Evolutionary conservation across 1,140 invertebrate species (phyloP), one percentile per base, ranked within the genome.

Genomic region (Zaprionus gabonicus): DNA sequence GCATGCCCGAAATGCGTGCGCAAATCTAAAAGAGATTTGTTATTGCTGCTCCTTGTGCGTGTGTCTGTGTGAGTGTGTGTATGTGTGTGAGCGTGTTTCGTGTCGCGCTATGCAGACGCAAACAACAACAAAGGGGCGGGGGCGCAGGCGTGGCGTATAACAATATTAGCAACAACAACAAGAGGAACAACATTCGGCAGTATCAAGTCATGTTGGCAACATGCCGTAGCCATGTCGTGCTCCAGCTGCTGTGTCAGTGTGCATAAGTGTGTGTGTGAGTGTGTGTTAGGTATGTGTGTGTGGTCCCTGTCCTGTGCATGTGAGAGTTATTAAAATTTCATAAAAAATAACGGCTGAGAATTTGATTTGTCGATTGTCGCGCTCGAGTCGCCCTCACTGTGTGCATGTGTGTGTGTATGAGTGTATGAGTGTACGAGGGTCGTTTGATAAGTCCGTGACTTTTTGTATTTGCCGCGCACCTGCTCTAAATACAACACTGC

Each of bases 21-120:
- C 76, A 90, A 88, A 88, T 88, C 81, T 82, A 85, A 90, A 88
- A 88, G 75, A 82, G 85, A 88, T 88, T 88, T 90, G 85, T 84
- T 84, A 84, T 84, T 88, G 70, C 78, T 67, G 81, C 60, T 70
- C 41, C 41, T 2, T n/a, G 4, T 41, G 15, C 38, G 38, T 41
- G 15, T 44, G n/a, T 9, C 15, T 17, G 38, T 15, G 4, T 36
- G 10, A 12, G 38, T 15, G 38, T 15, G 15, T 41, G 38, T 15
- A 13, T 38, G 13, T 41, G 38, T 36, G 71, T 44, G 58, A 55
- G 64, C 80, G 71, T 81, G 71, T 80, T 46, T 75, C 70, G 51
- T 87, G 80, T 80, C 69, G 72, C 73, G 71, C 78, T 67, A 69
- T 76, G 73, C 82, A 75, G 76, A 58, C 59, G 38, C n/a, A 66